A percentile compares a stretch with the other conserved stretches of the same genome.
phyloP scores from a whole-genome alignment of 2,888 invertebrate genomes.

The Drosophila hamatofila region DNA sequence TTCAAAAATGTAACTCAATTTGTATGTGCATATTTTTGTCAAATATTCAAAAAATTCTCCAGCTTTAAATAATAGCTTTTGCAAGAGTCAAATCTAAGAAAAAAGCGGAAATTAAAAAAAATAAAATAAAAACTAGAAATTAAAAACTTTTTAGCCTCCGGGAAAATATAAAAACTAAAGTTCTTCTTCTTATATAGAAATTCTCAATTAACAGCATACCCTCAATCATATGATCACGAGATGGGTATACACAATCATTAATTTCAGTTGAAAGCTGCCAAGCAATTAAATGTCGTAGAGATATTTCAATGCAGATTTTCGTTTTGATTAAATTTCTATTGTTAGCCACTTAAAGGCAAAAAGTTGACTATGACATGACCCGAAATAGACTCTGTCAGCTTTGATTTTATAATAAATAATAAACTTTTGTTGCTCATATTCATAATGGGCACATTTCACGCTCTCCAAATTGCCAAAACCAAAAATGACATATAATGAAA shows the following conservation, averaged over 20 bases:
- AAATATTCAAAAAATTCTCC: neutral
- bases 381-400: constrained; percentile 4
- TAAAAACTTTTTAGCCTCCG: neutral
- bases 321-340: constrained; percentile 14
- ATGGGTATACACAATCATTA: neutral
- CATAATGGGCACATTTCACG: constrained; percentile 48
- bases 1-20: neutral
- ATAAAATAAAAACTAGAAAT: too few relatives aligned
- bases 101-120: neutral
- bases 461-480: constrained; percentile 41
- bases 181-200: constrained; percentile 1
- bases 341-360: constrained; percentile 6
- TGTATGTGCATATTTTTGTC: neutral
- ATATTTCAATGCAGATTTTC: constrained; percentile 1
- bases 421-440: constrained; percentile 4
- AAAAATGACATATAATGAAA: neutral
- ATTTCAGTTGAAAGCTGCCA: constrained; percentile 18
- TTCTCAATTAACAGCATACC: neutral
- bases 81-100: neutral
- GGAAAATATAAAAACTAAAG: neutral
- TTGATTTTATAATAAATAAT: constrained; percentile 19
- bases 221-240: neutral
- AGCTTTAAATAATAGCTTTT: neutral
- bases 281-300: constrained; percentile 4
- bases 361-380: neutral